Evolutionary conservation across 2,888 invertebrate genomes (phyloP).

Genomic region (Mythimna lalbum): DNA sequence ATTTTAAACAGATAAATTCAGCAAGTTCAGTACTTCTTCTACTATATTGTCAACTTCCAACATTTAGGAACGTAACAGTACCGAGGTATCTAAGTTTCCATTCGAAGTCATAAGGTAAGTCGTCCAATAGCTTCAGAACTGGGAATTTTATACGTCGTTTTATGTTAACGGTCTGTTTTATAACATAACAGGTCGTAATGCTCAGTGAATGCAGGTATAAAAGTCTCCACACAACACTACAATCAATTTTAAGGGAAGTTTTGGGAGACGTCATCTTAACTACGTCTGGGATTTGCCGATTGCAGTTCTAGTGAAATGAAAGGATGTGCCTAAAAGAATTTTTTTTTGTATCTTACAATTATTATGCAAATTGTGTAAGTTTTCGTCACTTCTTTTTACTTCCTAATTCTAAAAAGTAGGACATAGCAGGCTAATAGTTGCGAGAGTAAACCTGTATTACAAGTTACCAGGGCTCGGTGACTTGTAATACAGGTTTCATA

Average conservation of each 20-base stretch:
- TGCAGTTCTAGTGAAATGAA: not conserved
- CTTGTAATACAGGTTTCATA: no score
- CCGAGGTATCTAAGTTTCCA: conserved; percentile 46
- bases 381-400: no score
- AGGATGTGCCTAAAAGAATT: not conserved
- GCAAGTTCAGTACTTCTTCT: conserved; percentile 27
- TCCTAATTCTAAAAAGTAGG: no score
- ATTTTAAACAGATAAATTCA: conserved; percentile 34
- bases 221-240: conserved; percentile 42
- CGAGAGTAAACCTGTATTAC: no score
- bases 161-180: conserved; percentile 56
- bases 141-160: conserved; percentile 55
- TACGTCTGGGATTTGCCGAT: not conserved
- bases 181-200: conserved; percentile 50
- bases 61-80: conserved; percentile 42
- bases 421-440: no score
- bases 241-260: conserved; percentile 37
- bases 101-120: conserved; percentile 51
- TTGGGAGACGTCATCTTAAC: not conserved
- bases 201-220: conserved; percentile 45
- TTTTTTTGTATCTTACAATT: no score
- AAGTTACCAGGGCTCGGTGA: no score
- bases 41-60: conserved; percentile 47
- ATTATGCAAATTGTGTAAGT: no score
- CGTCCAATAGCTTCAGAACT: conserved; percentile 34